Evolutionary conservation across 1,140 invertebrate species (phyloP).

Genomic region (Globodera ellingtonae): DNA sequence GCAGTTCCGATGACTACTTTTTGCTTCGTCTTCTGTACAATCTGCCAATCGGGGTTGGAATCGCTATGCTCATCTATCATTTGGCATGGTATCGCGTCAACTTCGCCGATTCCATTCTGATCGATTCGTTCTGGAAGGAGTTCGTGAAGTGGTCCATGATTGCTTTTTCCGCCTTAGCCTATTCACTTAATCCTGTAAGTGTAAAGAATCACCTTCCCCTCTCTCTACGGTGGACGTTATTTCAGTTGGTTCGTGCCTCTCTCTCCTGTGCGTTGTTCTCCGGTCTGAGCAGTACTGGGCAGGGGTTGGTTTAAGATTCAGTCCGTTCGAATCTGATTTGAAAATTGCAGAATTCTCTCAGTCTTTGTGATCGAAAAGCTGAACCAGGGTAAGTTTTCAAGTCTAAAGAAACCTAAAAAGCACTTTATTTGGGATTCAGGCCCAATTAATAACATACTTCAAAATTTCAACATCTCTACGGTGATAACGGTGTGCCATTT

Average conservation of each 20-base stretch:
- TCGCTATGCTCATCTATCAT: conserved; percentile 32
- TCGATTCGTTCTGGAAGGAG: conserved; percentile 15
- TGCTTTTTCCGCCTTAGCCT: conserved; percentile 28
- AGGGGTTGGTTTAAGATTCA: conserved; percentile 17
- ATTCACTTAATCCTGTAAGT: conserved; percentile 42
- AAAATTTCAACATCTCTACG: conserved; percentile 40
- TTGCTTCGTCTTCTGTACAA: conserved; percentile 44
- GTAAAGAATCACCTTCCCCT: neutral
- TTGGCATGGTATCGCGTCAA: conserved; percentile 45
- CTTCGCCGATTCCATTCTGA: conserved; percentile 39
- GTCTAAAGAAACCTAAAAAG: no score
- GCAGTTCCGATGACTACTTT: conserved; percentile 37
- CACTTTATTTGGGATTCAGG: conserved; percentile 2
- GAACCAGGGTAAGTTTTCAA: neutral
- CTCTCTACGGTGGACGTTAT: neutral
- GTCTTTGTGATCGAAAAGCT: conserved; percentile 35
- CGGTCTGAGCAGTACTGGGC: conserved; percentile 36
- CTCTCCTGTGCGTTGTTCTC: conserved; percentile 35
- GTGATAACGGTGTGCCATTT: conserved; percentile 45
- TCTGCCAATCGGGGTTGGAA: conserved; percentile 38
- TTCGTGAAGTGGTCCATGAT: conserved; percentile 44
- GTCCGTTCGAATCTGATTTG: neutral
- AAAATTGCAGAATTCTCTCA: conserved; percentile 32
- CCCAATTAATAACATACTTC: conserved; percentile 39
- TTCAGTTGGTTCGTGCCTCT: conserved; percentile 49